Evolutionary conservation across 2,113 vertebrate species (phyloP), one percentile per base, ranked within the genome.

Genomic region (Ivindomyrus marchei): DNA sequence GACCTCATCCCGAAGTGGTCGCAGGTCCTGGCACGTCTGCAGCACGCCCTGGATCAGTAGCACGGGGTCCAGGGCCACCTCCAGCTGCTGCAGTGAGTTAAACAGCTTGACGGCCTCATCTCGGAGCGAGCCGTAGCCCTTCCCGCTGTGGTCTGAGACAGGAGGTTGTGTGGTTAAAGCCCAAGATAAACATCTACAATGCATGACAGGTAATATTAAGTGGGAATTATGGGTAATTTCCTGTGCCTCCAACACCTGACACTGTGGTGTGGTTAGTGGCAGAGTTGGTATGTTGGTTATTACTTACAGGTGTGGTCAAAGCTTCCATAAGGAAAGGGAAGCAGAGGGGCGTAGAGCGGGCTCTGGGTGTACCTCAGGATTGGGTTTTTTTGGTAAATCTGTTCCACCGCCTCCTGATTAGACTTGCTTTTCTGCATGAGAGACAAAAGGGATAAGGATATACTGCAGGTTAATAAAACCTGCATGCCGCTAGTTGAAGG

Each of bases 21-120:
- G 97, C 95, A 99, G 97, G 95, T 99, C 98, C 90, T 97, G 95
- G 95, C 98, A 98, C 91, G 98, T 99, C 94, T 99, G 98, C 91
- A 99, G 97, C 92, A 99, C 93, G 15, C 98, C 98, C 96, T 99
- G 98, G 95, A 99, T 98, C 93, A 99, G 96, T 66, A 97, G 97
- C 94, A 97, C 94, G 0, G 98, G 97, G 91, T 99, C 97, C 90
- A 94, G 93, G 1, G 96, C 95, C 0, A 92, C 95, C 94, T 99
- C 98, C 92, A 99, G 95, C 91, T 98, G 98, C 95, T 99, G 98
- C 91, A 99, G 96, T 1, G 98, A 98, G 95, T 98, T 97, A 95
- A 99, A 99, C 90, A 99, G 96, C 94, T 97, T 95, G 85, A 99
- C 98, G 0, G 98, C 98, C 94, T 99, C 98, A 4, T 99, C 98